Evolutionary conservation across 2,797 vertebrate genomes (phyloP), one percentile per base, ranked within the genome.

Genomic region (Parotocinclus haroldoi): DNA sequence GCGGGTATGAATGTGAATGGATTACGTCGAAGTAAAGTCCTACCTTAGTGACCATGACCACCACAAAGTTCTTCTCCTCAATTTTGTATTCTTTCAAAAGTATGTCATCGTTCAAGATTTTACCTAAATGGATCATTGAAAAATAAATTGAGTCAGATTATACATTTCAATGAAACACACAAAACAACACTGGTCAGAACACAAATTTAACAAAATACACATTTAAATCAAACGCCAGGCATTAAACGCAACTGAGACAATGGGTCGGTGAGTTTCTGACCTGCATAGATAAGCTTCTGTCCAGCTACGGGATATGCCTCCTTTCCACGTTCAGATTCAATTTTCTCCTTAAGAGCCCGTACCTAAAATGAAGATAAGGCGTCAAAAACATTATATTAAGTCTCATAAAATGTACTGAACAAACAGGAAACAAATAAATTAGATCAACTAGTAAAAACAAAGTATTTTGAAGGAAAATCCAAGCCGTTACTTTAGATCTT

Each of bases 21-120:
- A n/a, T n/a, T n/a, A 53, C 18, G 11, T 14, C 18, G 7, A 50
- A 70, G 66, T 68, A 17, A 59, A 51, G 27, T 60, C 83, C 71
- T 76, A 91, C 89, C 89, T 91, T 91, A 42, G 89, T 87, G 55
- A 89, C 88, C 90, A 91, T 91, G 76, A 91, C 89, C 46, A 91
- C 89, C 48, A 91, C 89, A 82, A 91, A 91, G 79, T 91, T 91
- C 74, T 91, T 91, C 75, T 91, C 89, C 58, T 91, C 89, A 9
- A 91, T 91, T 74, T 86, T 90, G 83, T 91, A 91, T 42, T 91
- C 89, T 76, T 86, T 88, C 61, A 91, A 80, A 44, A 69, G 80
- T 46, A 83, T 81, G 74, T 90, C 89, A 74, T 91, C 89, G 11
- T 89, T 90, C 68, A 91, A 72, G 78, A 91, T 91, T 85, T 91